Percentiles rank a stretch among this genome's conserved stretches.
Evolutionary conservation across 2,888 invertebrate genomes (phyloP).

Genomic region (Polydrusus cervinus): DNA sequence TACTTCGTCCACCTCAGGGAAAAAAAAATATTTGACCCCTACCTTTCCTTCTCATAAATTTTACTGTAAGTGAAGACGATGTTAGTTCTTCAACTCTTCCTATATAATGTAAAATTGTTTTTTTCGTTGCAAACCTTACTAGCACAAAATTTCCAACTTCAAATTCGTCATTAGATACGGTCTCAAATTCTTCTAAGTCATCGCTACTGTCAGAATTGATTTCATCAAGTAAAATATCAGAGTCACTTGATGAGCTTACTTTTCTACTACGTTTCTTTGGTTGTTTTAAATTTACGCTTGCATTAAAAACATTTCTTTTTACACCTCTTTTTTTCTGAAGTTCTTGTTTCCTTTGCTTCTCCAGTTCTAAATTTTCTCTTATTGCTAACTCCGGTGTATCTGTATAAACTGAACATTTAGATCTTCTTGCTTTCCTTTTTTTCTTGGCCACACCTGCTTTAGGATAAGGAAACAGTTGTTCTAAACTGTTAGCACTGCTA

Average conservation of each 20-base stretch:
- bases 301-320: background rate
- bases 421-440: background rate
- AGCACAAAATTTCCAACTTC: too few species aligned
- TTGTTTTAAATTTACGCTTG: background rate
- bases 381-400: conserved; percentile 24
- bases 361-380: conserved; percentile 21
- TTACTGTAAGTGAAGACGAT: too few species aligned
- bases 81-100: too few species aligned
- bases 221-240: too few species aligned
- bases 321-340: background rate
- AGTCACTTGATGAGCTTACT: background rate
- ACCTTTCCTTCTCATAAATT: too few species aligned
- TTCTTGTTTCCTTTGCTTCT: background rate
- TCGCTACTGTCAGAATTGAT: too few species aligned
- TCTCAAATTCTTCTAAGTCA: too few species aligned
- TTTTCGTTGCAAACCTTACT: too few species aligned
- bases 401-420: conserved; percentile 23
- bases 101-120: too few species aligned
- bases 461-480: conserved; percentile 19
- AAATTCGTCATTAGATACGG: too few species aligned
- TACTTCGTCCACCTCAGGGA: too few species aligned
- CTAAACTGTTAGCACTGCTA: background rate
- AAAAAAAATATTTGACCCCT: too few species aligned
- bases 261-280: background rate
- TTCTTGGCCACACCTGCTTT: conserved; percentile 12